Conservation (phyloP, 2,888 invertebrate species). For the Nephrotoma guestfalica region DNA sequence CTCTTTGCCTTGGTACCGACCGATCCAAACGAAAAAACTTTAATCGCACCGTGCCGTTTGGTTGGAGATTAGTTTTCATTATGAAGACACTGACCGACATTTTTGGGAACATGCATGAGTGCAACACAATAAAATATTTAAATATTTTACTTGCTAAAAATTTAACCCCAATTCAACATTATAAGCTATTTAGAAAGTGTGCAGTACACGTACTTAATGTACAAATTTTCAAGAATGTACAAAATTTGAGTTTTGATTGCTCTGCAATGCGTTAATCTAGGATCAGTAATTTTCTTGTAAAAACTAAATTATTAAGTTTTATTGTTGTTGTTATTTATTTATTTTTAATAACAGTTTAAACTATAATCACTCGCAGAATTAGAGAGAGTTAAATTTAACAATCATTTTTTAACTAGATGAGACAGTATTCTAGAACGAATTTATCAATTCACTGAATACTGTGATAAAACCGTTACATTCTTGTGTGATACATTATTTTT, state of each 20-base stretch:
- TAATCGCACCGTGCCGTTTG: no score
- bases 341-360: not conserved
- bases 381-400: not conserved
- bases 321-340: not conserved
- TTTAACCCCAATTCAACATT: not conserved
- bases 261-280: not conserved
- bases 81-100: no score
- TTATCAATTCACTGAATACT: not conserved
- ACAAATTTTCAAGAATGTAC: not conserved
- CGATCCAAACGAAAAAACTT: no score
- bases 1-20: no score
- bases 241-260: not conserved
- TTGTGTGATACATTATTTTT: not conserved
- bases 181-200: not conserved
- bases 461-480: not conserved
- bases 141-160: not conserved
- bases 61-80: no score
- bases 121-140: no score
- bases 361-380: not conserved
- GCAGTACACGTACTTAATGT: not conserved
- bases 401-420: not conserved
- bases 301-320: not conserved
- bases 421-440: not conserved
- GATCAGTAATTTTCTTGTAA: not conserved
- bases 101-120: no score